Percentiles rank a stretch among this genome's conserved stretches.
These are phyloP conservation scores for Barnardius zonarius DNA, from an alignment of 2,113 vertebrate species.

Conservation along the genomic window DNA sequence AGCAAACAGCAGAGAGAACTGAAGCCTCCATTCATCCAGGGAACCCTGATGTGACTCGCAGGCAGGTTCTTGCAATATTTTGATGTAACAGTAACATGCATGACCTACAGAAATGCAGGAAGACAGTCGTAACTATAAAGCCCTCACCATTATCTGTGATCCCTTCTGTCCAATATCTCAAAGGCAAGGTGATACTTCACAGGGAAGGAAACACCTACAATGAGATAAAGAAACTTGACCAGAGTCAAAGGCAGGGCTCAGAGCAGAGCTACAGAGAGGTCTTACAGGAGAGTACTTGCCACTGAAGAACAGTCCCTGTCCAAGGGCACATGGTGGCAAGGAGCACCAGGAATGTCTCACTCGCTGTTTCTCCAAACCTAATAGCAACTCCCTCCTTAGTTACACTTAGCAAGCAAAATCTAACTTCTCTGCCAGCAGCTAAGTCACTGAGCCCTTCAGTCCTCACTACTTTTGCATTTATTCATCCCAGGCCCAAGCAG, in stretches of 20 bases:
- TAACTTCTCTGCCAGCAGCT: not conserved
- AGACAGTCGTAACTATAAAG: not conserved
- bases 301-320: not conserved
- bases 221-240: not conserved
- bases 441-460: not conserved
- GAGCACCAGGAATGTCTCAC: not conserved
- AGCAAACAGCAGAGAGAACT: not conserved
- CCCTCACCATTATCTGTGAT: not conserved
- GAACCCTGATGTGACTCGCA: not conserved
- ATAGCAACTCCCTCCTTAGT: not conserved
- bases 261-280: not conserved
- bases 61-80: not conserved
- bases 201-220: not conserved
- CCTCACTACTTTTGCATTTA: not conserved
- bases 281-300: not conserved
- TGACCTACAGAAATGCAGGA: not conserved
- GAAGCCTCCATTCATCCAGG: not conserved
- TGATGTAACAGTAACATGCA: not conserved
- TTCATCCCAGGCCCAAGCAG: not conserved
- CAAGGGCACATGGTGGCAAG: not conserved
- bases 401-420: not conserved
- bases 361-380: not conserved
- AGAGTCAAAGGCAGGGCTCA: not conserved
- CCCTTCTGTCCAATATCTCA: not conserved
- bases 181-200: not conserved